phyloP scores from a whole-genome alignment of 2,113 vertebrate species.

The Carlito syrichta region DNA sequence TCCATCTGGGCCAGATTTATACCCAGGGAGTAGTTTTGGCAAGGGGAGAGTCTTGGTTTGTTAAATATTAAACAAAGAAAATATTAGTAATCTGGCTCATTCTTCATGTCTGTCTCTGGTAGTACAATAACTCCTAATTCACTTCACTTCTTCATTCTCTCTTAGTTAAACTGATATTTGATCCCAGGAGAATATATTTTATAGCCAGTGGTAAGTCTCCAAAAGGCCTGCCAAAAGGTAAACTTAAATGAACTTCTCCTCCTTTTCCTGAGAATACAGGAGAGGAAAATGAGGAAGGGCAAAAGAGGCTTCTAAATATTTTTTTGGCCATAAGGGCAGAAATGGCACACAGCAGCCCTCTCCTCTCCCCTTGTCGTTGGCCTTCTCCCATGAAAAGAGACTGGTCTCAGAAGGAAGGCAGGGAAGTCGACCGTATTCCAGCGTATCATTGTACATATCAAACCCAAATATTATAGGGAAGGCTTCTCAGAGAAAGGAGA shows the following conservation, averaged over 20 bases:
- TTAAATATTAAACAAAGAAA: constrained; percentile 44
- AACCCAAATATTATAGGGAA: neutral
- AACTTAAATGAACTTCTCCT: neutral
- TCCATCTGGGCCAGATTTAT: neutral
- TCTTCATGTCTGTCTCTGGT: neutral
- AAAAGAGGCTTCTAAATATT: neutral
- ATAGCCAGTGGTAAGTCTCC: neutral
- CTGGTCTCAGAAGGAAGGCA: neutral
- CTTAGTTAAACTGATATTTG: neutral
- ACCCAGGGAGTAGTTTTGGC: neutral
- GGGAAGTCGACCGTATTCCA: neutral
- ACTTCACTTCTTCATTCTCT: neutral
- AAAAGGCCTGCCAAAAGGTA: neutral
- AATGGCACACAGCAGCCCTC: neutral
- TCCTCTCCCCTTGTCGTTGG: neutral
- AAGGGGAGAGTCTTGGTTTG: neutral
- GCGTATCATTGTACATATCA: neutral
- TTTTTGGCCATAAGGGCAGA: neutral
- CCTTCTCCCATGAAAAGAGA: neutral
- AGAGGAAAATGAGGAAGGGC: rapidly evolving
- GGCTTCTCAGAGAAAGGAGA: neutral
- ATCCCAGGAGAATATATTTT: neutral
- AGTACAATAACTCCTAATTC: neutral
- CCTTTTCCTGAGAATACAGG: neutral
- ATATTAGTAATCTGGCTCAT: neutral